Evolutionary conservation across 2,113 vertebrate species (phyloP).

Genomic region (Phylloscopus trochilus): DNA sequence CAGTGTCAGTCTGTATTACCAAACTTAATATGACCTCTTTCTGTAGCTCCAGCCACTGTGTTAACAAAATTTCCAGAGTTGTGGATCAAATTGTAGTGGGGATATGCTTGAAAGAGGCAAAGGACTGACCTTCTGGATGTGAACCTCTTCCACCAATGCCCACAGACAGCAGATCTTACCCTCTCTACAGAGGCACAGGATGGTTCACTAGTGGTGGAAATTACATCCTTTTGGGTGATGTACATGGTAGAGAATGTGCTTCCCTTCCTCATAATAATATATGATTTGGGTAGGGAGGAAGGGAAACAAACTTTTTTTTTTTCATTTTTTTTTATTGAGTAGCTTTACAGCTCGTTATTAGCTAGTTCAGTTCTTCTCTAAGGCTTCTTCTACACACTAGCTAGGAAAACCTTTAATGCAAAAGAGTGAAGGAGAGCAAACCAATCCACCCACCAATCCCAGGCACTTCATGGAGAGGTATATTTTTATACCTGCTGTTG

Average conservation of each 20-base stretch:
- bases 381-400: not conserved
- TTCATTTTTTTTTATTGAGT: not conserved
- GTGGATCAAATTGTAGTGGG: not conserved
- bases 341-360: not conserved
- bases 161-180: not conserved
- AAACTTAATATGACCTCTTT: not conserved
- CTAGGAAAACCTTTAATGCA: not conserved
- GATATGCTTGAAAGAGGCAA: not conserved
- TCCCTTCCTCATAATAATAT: not conserved
- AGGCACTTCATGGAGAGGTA: not conserved
- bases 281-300: not conserved
- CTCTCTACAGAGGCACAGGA: not conserved
- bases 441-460: not conserved
- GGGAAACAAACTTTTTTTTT: not conserved
- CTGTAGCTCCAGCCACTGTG: not conserved
- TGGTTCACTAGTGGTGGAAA: not conserved
- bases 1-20: not conserved
- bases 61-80: not conserved
- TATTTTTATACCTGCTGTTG: conserved; percentile 11
- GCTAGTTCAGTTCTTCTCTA: not conserved
- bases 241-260: not conserved
- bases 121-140: not conserved
- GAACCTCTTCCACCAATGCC: not conserved
- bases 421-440: not conserved
- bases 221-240: not conserved